Conservation (phyloP, 2,888 invertebrate genomes). For the Epinotia nisella region DNA sequence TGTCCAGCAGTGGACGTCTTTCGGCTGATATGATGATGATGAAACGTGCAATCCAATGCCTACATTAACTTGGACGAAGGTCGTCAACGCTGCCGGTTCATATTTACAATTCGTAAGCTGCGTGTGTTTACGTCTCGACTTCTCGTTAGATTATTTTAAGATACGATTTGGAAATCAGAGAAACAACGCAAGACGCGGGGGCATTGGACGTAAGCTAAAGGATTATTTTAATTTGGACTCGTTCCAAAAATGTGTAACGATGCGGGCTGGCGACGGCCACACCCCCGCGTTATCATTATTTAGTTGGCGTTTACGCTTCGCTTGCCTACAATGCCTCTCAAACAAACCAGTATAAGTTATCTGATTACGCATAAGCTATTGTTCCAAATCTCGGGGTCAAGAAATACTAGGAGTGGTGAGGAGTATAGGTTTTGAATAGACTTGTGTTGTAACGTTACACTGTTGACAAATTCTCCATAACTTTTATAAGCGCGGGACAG, state of each 20-base stretch:
- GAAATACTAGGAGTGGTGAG: background rate
- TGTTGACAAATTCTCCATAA: background rate
- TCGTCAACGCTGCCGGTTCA: background rate
- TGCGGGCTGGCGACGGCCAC: constrained; percentile 6
- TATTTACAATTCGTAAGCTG: constrained; percentile 7
- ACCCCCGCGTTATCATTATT: background rate
- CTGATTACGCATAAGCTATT: background rate
- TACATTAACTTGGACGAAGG: constrained; percentile 7
- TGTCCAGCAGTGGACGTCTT: too few species aligned
- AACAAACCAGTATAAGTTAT: background rate
- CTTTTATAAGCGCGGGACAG: background rate
- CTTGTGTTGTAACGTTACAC: background rate
- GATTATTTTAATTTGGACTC: constrained; percentile 28
- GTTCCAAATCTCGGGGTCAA: background rate
- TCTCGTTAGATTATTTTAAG: background rate
- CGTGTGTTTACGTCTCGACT: constrained; percentile 5
- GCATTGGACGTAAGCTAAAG: background rate
- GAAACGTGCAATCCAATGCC: background rate
- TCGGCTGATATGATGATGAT: too few species aligned
- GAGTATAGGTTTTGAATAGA: background rate
- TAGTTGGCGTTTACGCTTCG: background rate
- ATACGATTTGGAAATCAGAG: constrained; percentile 3
- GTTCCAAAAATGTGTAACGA: constrained; percentile 15
- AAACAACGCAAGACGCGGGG: background rate
- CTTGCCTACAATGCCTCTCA: background rate